Base-by-base conservation (phyloP, 2,888 invertebrate species). In the Saturnia japonica region DNA sequence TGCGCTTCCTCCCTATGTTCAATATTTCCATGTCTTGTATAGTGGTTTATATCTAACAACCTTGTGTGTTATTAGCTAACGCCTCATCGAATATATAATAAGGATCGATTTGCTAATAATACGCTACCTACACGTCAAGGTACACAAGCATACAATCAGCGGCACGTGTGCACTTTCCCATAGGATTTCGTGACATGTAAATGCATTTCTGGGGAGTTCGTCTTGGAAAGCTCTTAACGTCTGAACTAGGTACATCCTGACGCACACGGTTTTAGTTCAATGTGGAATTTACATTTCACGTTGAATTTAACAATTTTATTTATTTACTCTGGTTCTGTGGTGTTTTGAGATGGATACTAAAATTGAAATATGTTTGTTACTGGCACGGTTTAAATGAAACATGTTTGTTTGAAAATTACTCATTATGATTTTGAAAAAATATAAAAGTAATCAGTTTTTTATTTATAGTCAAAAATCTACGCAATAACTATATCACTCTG, bases 111-210 rank as follows among this genome's bases (percentile, higher is more conserved):
- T 77, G 80, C 77, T 84, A 83, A 83, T 85, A 87, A 83, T 80
- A 80, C 73, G 73, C 79, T 81, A 82, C 78, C 76, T 77, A 79
- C 77, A 77, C 73, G 76, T 74, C 74, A 75, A 76, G 84, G 84
- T 87, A 89, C 89, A 83, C 89, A 83, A 78, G 80, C 83, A 80
- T 75, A 88, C 90, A 90, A 90, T 88, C 90, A 89, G 78, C 79
- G 85, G 67, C 93, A 91, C 81, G 87, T 92, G 93, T 83, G 83
- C 78, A 82, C 79, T 84, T 88, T 91, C 93, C 88, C 92, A 91
- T 88, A 87, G 85, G 86, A 83, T 86, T 87, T 84, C 85, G 87
- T 85, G 88, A 90, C 88, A 90, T 93, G 93, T 91, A 91, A 93
- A 93, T 94, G 93, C 93, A 92, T 90, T 92, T 83, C 82, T 81